A percentile compares a stretch with the other conserved stretches of the same genome.
These are phyloP conservation scores for Sinohyriopsis cumingii DNA, from an alignment of 2,888 invertebrate species.

Conservation along the genomic window DNA sequence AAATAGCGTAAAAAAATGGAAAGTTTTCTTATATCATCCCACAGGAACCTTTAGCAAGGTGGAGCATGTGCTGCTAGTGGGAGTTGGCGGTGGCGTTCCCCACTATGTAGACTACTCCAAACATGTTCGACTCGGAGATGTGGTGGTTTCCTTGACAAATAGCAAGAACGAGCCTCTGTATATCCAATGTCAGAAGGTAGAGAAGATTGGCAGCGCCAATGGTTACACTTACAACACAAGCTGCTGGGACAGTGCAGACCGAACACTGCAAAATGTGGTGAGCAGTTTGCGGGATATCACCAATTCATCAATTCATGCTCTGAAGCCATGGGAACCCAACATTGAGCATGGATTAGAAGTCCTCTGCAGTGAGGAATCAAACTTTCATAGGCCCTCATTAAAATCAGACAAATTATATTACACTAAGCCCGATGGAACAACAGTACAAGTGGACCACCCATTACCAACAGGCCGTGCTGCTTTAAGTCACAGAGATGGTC, in stretches of 20 bases:
- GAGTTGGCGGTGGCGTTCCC: conserved; percentile 97
- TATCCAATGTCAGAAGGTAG: conserved; percentile 81
- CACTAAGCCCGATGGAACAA: conserved; percentile 49
- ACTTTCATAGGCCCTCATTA: conserved; percentile 60
- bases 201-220: conserved; percentile 31
- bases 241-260: conserved; percentile 49
- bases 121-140: conserved; percentile 86
- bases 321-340: conserved; percentile 83
- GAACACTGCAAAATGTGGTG: conserved; percentile 46
- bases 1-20: neutral
- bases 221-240: conserved; percentile 63
- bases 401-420: conserved; percentile 55
- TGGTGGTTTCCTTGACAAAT: conserved; percentile 65
- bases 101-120: conserved; percentile 94
- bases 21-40: conserved; percentile 9
- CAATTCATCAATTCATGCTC: conserved; percentile 34
- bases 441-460: conserved; percentile 38
- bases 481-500: conserved; percentile 38
- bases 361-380: conserved; percentile 73
- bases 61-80: conserved; percentile 95
- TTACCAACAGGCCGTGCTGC: conserved; percentile 55
- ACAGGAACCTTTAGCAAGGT: conserved; percentile 91
- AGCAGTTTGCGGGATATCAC: conserved; percentile 39
- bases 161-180: conserved; percentile 76
- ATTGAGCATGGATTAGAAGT: conserved; percentile 81